Base-by-base conservation (phyloP, 2,888 invertebrate species). In the Acanthacorydalis orientalis region DNA sequence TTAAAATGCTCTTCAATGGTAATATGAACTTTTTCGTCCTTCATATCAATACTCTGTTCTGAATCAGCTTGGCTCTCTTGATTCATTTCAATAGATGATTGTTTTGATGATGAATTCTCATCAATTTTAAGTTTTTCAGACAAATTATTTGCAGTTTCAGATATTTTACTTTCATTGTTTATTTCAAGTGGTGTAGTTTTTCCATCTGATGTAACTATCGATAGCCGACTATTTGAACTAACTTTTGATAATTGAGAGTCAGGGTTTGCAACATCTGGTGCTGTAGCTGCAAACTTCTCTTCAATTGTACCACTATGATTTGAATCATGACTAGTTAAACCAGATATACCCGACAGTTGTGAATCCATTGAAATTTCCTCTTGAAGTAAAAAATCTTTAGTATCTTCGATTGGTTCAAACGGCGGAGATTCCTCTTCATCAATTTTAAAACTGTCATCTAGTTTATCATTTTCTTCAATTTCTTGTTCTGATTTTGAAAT, bases 341-440 rank as follows among this genome's bases (percentile, higher is more conserved):
- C 73, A 46, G 73, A 73, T 56, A 76, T 69, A 41, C 71, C 73
- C 10, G 78, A 75, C 38, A 76, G 56, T 57, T 76, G 71, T 3
- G 75, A 75, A 57, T 75, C 73, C 42, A 70, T 67, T 0, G 74
- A 74, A 57, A 67, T 72, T 38, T 73, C 73, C 32, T 73, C 73
- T 43, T 68, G 65, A 48, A 65, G 60, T 6, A 64, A 51, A 50
- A 54, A 57, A 14, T 53, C 50, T 6, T 51, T 51, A 40, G 54
- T 53, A 51, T 66, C 69, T 51, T 73, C 73, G 23, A 79, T 63
- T 1, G 76, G 78, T 56, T 80, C 80, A 60, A 79, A 80, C 1
- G 74, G 73, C 1, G 80, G 80, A 47, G 79, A 78, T 48, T 77
- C 77, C 54, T 78, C 78, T 56, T 73, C 77, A 46, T 76, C 78